Evolutionary conservation across 35 echinoderm and acorn worm genomes (phyloP), one percentile per base, ranked within the genome.

Genomic region (Apostichopus japonicus): DNA sequence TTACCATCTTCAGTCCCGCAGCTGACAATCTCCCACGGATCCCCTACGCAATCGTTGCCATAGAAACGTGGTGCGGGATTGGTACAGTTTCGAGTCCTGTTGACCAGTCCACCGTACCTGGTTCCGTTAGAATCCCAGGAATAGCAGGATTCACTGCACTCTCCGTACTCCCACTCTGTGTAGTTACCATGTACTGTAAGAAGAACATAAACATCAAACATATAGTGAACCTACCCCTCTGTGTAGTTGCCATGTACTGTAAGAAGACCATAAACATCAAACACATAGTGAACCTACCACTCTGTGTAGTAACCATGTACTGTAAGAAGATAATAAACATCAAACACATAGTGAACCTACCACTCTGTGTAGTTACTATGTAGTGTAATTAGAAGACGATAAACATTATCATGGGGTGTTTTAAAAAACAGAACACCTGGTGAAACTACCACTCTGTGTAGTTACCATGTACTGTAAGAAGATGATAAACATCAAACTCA

Each of bases 1-100:
- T 96, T 96, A 17, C 95, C 95, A 87, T 96, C 92, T 75, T 96
- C 92, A 16, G 95, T 96, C 14, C 95, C 95, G 70, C 95, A 96
- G 56, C 79, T 72, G 53, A 96, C 89, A 6, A 91, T 91, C 72
- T 96, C 95, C 6, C 61, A 82, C 16, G 92, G 3, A 55, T 94
- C 81, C 6, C 95, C 95, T 2, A 79, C 87, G 61, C 95, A 96
- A 56, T 94, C 73, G 56, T 96, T 72, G 56, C 95, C 95, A 72
- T 92, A 93, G 53, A 90, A 96, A 14, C 72, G 10, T 1, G 95
- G 95, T 54, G 72, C 78, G 2, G 95, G 95, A 62, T 94, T 94
- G 24, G 92, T 96, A 65, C 95, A 96, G 82, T 93, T 94, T 6
- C 88, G 88, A 13, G 92, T 92, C 59, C 95, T 90, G 82, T 94